Evolutionary conservation across 2,113 vertebrate species (phyloP), one percentile per base, ranked within the genome.

Genomic region (Prionailurus viverrinus): DNA sequence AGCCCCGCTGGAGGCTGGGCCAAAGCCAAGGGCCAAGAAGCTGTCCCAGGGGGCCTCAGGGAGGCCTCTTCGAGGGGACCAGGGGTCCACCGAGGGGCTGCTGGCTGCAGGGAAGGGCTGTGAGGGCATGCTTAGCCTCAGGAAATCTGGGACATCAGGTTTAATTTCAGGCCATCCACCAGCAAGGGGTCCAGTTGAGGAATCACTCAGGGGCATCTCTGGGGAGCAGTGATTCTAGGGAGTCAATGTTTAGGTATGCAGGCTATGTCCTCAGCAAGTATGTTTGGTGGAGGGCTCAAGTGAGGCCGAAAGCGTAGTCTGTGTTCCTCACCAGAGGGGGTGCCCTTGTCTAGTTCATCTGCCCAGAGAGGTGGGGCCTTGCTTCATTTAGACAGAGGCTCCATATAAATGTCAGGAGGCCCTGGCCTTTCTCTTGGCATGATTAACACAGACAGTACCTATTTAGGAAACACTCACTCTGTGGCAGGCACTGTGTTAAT

Each of bases 1-100:
- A 88, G 92, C 55, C 68, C 65, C 3, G 36, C n/a, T 55, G 79
- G 78, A 96, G 31, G 88, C 76, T 95, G 95, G 88, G 73, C 36
- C 58, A 2, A 16, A 27, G 96, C 97, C 94, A 94, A 86, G 19
- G 61, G 93, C 79, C 4, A 21, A 94, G 86, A 53, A 91, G 69
- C 76, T 21, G 15, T 96, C 82, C 76, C 73, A 79, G 74, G 66
- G 79, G 93, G 48, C 63, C 53, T 76, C 0, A 0, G 88, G 29
- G 68, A 93, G 89, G 91, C 66, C 82, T 81, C 88, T 73, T 19
- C 0, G 0, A 86, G 61, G 71, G 89, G 48, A 79, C 8, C 36
- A 29, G 3, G 16, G 48, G 91, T 25, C 19, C 74, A 45, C 48
- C 0, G 0, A 12, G 31, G 58, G 48, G 25, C 39, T 36, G n/a